Conservation (phyloP, 2,113 vertebrate genomes). For the Cyphotilapia sp. region DNA sequence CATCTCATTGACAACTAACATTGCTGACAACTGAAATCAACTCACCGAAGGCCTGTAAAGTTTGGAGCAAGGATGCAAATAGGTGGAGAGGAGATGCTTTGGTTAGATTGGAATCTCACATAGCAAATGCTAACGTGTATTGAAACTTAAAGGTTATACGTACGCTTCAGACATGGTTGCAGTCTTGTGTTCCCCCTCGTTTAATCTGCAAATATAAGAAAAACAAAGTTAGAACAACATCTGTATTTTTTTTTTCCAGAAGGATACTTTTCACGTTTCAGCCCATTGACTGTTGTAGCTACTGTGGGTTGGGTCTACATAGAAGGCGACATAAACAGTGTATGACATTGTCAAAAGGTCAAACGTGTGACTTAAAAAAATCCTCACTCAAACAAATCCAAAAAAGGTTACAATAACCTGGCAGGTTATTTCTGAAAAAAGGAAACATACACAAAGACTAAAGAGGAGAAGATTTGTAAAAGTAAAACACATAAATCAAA, state of each 20-base stretch:
- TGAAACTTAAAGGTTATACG: conserved; percentile 10
- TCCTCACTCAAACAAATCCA: not conserved
- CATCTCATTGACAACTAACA: not conserved
- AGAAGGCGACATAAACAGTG: not conserved
- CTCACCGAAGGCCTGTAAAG: conserved; percentile 36
- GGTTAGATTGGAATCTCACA: not conserved
- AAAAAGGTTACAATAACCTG: not conserved
- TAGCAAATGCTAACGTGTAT: not conserved
- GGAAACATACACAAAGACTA: not conserved
- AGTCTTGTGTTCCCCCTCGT: not conserved
- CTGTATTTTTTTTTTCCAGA: not conserved
- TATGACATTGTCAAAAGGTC: conserved; percentile 37
- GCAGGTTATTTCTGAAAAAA: not conserved
- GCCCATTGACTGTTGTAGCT: not conserved
- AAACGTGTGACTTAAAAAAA: not conserved
- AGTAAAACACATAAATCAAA: not conserved
- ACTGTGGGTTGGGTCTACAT: not conserved
- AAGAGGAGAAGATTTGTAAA: not conserved
- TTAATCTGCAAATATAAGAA: not conserved
- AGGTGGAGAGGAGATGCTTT: not conserved
- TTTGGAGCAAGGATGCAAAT: not conserved
- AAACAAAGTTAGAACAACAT: not conserved
- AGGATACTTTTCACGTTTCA: not conserved
- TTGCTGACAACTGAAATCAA: not conserved
- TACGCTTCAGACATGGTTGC: conserved; percentile 69